phyloP scores from a whole-genome alignment of 2,113 vertebrate genomes.

The Phrynosoma blainvillii region DNA sequence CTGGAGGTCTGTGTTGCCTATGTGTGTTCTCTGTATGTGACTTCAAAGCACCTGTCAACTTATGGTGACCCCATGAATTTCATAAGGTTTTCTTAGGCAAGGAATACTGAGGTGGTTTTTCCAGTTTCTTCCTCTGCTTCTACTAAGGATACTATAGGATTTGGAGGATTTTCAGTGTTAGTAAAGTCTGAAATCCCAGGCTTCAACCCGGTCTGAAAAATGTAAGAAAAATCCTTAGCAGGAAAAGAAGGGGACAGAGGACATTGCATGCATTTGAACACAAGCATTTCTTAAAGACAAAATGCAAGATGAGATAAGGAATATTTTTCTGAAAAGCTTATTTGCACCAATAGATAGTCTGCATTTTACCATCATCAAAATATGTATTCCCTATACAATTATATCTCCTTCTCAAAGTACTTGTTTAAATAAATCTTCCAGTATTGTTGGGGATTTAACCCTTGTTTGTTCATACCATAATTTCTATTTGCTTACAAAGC shows the following conservation, averaged over 20 bases:
- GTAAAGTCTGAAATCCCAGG: conserved; percentile 19
- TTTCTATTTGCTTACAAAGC: conserved; percentile 28
- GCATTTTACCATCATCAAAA: conserved; percentile 39
- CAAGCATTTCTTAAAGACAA: conserved; percentile 11
- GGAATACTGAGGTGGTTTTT: too few relatives aligned
- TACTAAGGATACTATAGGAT: neutral
- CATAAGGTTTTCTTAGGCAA: too few relatives aligned
- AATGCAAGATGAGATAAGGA: conserved; percentile 20
- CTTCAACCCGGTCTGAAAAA: neutral
- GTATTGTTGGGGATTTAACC: neutral
- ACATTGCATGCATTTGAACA: conserved; percentile 24
- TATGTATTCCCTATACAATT: conserved; percentile 42
- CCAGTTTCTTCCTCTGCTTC: neutral
- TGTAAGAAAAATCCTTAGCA: conserved; percentile 22
- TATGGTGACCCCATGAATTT: too few relatives aligned
- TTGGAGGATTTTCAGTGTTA: neutral
- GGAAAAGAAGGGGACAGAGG: conserved; percentile 1
- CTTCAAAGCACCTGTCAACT: too few relatives aligned
- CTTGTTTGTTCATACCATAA: conserved; percentile 24
- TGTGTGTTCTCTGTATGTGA: too few relatives aligned
- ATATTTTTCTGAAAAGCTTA: neutral
- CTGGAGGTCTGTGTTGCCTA: neutral
- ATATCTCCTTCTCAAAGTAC: conserved; percentile 15
- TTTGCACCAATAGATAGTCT: conserved; percentile 13
- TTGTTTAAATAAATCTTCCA: conserved; percentile 48